Evolutionary conservation across 1,140 invertebrate genomes (phyloP), one percentile per base, ranked within the genome.

Genomic region (Dendrolimus punctatus): DNA sequence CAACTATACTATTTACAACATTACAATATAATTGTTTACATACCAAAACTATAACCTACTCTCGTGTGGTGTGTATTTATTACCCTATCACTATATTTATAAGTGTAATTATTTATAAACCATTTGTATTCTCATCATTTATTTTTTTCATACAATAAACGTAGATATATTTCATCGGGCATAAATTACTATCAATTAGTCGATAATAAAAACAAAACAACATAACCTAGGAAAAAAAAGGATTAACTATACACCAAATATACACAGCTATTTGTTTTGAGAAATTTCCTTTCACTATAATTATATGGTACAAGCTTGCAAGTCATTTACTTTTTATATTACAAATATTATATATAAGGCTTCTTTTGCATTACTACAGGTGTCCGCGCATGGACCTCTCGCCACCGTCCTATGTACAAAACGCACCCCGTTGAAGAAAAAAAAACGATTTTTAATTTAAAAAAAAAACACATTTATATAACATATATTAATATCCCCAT

Each of bases 131-230:
- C 43, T 80, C 73, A 76, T 73, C 79, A 71, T 76, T 71, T 62
- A 71, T 74, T 75, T 71, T 76, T 76, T 78, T 73, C 80, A 68
- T 73, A 69, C 66, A 80, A 83, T 79, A 83, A 62, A 83, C 75
- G 73, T 75, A 68, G 53, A 59, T 77, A 77, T 39, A 39, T 51
- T 51, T 51, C 80, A 83, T 79, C 80, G 66, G 79, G 79, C 79
- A 84, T 85, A 85, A 85, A 85, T 85, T 81, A 85, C 80, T 85
- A 83, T 80, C 72, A 80, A 23, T 78, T 85, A 84, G 64, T 80
- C 66, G 66, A 77, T 73, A 77, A 76, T 66, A 77, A 78, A 81
- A 83, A 68, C 64, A 74, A 74, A 76, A 73, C 61, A 80, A 74
- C 68, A 71, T 52, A 46, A 52, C 38, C 39, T 51, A 45, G 43